Evolutionary conservation across 2,888 invertebrate genomes (phyloP).

Genomic region (Sisyra nigra): DNA sequence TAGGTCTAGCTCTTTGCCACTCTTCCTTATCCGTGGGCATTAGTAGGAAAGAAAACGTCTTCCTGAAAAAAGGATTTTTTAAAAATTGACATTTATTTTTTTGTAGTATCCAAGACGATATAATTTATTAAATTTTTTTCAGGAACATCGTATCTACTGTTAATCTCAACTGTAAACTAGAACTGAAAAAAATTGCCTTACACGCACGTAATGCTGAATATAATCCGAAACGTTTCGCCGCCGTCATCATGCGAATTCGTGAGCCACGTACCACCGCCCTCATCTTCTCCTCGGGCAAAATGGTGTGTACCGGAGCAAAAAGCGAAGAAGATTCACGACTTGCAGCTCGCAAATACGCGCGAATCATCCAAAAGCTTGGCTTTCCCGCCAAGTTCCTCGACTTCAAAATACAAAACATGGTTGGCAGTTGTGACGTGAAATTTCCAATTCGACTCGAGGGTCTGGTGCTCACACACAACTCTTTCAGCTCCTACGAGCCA

Average conservation of each 20-base stretch:
- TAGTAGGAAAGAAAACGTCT: too few species aligned
- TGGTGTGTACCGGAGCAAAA: slow-evolving; percentile 79
- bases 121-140: slow-evolving; percentile 19
- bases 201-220: slow-evolving; percentile 98
- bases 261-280: slow-evolving; percentile 79
- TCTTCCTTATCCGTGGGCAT: too few species aligned
- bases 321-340: slow-evolving; percentile 65
- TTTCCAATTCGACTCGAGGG: slow-evolving; percentile 72
- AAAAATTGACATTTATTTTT: too few species aligned
- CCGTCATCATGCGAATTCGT: slow-evolving; percentile 91
- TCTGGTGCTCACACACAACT: slow-evolving; percentile 63
- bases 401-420: slow-evolving; percentile 77
- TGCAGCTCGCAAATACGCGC: slow-evolving; percentile 66
- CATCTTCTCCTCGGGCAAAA: slow-evolving; percentile 72
- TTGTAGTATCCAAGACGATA: background rate
- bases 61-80: too few species aligned
- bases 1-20: too few species aligned
- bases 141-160: slow-evolving; percentile 98
- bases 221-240: slow-evolving; percentile 97
- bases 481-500: slow-evolving; percentile 65
- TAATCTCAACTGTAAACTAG: slow-evolving; percentile 85
- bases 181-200: slow-evolving; percentile 91
- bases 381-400: slow-evolving; percentile 62
- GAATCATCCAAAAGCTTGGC: slow-evolving; percentile 67
- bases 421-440: slow-evolving; percentile 73